phyloP scores from a whole-genome alignment of 2,113 vertebrate species.

The rat (Rattus norvegicus) region DNA sequence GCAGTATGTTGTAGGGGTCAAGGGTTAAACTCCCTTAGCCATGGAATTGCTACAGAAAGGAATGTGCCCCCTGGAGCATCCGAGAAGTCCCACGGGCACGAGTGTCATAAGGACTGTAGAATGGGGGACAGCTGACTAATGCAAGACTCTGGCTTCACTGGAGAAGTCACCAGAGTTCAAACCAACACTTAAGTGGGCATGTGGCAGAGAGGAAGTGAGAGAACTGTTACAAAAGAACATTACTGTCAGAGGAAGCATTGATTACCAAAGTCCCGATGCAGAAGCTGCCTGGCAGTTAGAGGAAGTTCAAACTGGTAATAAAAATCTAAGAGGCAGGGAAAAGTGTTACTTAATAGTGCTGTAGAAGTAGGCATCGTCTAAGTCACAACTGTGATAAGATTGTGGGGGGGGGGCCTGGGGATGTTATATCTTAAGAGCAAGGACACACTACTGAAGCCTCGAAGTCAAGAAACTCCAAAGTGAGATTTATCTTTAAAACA shows the following conservation, averaged over 20 bases:
- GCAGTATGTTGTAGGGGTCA: neutral
- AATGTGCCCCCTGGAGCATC: neutral
- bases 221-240: neutral
- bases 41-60: neutral
- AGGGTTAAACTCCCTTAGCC: neutral
- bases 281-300: neutral
- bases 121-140: neutral
- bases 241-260: neutral
- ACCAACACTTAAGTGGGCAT: neutral
- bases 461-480: neutral
- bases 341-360: accelerated
- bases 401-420: no score
- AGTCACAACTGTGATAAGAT: neutral
- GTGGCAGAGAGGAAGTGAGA: neutral
- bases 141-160: neutral
- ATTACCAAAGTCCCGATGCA: neutral
- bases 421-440: neutral
- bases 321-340: neutral
- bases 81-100: neutral
- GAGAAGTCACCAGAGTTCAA: neutral
- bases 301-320: neutral
- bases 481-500: neutral
- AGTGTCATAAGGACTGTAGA: neutral
- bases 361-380: neutral
- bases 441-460: neutral